A percentile compares a stretch with the other conserved stretches of the same genome.
phyloP scores from a whole-genome alignment of 2,113 vertebrate genomes.

The Genyomyrus donnyi region DNA sequence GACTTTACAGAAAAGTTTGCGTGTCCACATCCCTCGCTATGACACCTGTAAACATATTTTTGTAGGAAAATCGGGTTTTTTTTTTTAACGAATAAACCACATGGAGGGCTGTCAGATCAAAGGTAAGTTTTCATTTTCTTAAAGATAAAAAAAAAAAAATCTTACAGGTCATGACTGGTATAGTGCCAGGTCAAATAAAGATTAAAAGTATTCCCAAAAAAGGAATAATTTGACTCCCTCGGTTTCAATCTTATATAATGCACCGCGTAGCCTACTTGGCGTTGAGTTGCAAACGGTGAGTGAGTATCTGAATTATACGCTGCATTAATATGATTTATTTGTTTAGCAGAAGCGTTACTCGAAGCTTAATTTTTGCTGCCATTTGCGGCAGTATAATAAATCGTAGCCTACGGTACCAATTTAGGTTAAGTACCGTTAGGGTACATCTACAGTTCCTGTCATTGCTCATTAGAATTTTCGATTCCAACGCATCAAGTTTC shows the following conservation, averaged over 20 bases:
- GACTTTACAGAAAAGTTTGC: not conserved
- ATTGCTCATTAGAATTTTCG: not conserved
- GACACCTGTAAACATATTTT: not conserved
- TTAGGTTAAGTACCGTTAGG: not conserved
- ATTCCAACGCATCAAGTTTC: not conserved
- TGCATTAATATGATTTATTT: not conserved
- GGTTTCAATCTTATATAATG: not conserved
- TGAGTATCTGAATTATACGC: not conserved
- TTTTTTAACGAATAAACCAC: not conserved
- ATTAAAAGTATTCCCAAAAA: not conserved
- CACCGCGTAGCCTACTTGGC: not conserved
- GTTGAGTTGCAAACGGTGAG: not conserved
- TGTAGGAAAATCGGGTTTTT: not conserved
- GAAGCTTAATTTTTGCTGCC: not conserved
- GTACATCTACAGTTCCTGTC: not conserved
- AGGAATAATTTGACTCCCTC: not conserved
- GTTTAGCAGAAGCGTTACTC: not conserved
- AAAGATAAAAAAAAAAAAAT: not conserved
- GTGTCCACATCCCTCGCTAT: not conserved
- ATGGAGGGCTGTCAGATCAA: not conserved
- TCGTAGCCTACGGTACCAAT: not conserved
- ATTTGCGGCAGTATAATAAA: not conserved
- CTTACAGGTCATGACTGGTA: not conserved
- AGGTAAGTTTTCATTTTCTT: not conserved
- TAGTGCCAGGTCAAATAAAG: not conserved